Base-by-base conservation (phyloP, 2,797 vertebrate genomes). In the Crax fasciolata region DNA sequence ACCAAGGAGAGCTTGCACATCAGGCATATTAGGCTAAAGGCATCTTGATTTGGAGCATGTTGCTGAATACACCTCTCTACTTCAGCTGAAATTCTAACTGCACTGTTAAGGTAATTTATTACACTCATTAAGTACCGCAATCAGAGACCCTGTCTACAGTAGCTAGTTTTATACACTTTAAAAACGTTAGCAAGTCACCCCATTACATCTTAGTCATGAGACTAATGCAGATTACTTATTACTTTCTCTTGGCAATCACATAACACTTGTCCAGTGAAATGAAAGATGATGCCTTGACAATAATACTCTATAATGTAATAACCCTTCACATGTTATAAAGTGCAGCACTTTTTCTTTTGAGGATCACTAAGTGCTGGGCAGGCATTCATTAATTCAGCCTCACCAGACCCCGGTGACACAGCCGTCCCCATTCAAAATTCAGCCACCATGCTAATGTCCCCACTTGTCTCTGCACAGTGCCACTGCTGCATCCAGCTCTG, bases 271-370 rank as follows among this genome's bases (percentile, higher is more conserved):
- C 92, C 87, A 1, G 62, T 81, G 94, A 90, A 35, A 97, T 95
- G 97, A 97, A 95, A 92, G 92, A 97, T 93, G 85, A 93, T 67
- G 91, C 83, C 92, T 95, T 96, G 95, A 96, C 95, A 96, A 96
- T 95, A 95, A 95, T 94, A 95, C 6, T 21, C 92, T 41, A 75
- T 90, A 96, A 96, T 90, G 82, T 87, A 97, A 96, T 95, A 96
- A 96, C 93, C 94, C 90, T 97, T 96, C 95, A 90, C 87, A 72
- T 38, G 95, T 90, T 95, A 95, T 35, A 90, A 77, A 95, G 93
- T 82, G 79, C 79, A 84, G 91, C 78, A 94, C 81, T 96, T 96
- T 93, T 94, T 95, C 90, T 90, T 95, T 65, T 62, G 91, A 96
- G 95, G 93, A 94, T 92, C 87, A 93, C 85, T 80, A 93, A 91